Evolutionary conservation across 2,113 vertebrate species (phyloP).

Genomic region (Leucopsar rothschildi): DNA sequence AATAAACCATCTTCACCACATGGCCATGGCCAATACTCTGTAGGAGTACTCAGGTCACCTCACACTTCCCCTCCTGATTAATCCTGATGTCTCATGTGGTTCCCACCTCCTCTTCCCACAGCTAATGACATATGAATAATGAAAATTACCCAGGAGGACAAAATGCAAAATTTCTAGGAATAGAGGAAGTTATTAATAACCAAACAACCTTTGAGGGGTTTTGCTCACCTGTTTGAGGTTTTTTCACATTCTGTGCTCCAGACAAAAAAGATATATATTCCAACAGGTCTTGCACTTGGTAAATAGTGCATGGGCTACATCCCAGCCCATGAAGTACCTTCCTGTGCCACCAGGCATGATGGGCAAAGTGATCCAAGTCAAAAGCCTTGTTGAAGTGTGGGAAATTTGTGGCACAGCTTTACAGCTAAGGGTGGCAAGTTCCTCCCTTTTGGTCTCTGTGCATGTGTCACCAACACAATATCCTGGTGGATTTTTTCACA

Average conservation of each 20-base stretch:
- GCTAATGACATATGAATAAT: background rate
- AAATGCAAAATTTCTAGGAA: background rate
- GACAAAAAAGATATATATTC: background rate
- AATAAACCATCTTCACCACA: background rate
- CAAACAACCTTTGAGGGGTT: background rate
- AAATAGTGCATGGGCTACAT: background rate
- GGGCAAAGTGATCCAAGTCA: background rate
- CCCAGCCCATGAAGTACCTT: rapidly evolving
- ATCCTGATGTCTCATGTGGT: background rate
- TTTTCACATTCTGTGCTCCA: background rate
- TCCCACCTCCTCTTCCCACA: background rate
- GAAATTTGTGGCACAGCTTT: background rate
- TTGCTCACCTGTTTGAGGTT: background rate
- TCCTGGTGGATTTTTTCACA: background rate
- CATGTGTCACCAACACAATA: background rate
- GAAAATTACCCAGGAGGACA: background rate
- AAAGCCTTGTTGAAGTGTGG: rapidly evolving
- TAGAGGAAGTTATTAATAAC: background rate
- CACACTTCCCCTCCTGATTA: background rate
- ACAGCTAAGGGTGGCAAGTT: background rate
- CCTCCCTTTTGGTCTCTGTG: background rate
- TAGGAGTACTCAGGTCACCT: background rate
- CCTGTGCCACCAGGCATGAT: rapidly evolving
- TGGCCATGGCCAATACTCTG: rapidly evolving
- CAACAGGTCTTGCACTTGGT: background rate